Conservation (phyloP, 2,797 vertebrate species). For the Chrosomus eos region DNA sequence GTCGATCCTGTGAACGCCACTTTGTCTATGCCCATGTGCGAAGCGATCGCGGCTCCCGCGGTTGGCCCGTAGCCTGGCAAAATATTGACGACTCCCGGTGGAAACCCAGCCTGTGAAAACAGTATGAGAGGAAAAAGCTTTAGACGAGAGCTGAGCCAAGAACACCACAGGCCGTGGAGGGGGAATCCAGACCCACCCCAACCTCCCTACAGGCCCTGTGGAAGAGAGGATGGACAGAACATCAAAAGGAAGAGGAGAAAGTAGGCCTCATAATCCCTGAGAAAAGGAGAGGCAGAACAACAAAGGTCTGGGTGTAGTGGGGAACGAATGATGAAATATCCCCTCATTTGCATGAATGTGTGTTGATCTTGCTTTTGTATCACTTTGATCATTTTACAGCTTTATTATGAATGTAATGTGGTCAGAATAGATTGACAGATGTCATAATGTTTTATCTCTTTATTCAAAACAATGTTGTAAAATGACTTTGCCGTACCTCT, state of each 20-base stretch:
- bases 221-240: constrained; percentile 68
- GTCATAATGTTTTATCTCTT: constrained; percentile 77
- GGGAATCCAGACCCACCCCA: constrained; percentile 76
- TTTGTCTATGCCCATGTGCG: constrained; percentile 96
- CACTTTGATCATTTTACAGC: constrained; percentile 27
- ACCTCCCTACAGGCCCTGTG: constrained; percentile 68
- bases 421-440: background rate
- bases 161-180: constrained; percentile 78
- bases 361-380: constrained; percentile 30
- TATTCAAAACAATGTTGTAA: constrained; percentile 65
- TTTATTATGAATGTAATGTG: constrained; percentile 6
- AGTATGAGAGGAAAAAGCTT: constrained; percentile 81
- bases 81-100: constrained; percentile 99
- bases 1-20: constrained; percentile 98
- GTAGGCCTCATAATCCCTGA: constrained; percentile 71
- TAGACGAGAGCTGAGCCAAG: constrained; percentile 78
- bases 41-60: constrained; percentile 92
- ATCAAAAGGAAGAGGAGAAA: constrained; percentile 72
- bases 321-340: constrained; percentile 38
- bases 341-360: constrained; percentile 19
- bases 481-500: constrained; percentile 81
- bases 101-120: constrained; percentile 96
- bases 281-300: constrained; percentile 63
- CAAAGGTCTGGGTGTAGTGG: constrained; percentile 43
- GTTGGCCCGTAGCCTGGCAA: constrained; percentile 97